Percentiles rank a stretch among this genome's conserved stretches.
Conservation (phyloP, 2,113 vertebrate genomes). For the Oxygymnocypris stewartii region DNA sequence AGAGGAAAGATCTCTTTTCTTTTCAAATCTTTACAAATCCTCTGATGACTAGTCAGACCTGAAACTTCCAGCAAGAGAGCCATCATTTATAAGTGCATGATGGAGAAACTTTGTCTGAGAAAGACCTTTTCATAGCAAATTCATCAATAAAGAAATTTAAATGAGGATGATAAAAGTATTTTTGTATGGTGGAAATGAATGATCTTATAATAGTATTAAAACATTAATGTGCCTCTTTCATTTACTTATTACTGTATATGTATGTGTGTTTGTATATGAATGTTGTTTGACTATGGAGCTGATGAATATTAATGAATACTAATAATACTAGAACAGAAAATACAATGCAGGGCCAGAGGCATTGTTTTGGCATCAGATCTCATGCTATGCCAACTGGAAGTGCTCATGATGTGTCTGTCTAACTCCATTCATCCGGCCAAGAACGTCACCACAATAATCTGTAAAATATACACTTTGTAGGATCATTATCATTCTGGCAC, state of each 20-base stretch:
- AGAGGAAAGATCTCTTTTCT: background rate
- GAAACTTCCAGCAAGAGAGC: background rate
- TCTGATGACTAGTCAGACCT: background rate
- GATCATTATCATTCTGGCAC: background rate
- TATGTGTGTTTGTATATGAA: background rate
- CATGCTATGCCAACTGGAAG: background rate
- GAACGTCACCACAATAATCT: background rate
- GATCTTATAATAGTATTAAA: no score
- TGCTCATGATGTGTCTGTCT: background rate
- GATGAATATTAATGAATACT: background rate
- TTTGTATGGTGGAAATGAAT: no score
- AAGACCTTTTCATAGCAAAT: background rate
- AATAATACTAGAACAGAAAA: background rate
- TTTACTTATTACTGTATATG: background rate
- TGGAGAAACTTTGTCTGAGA: background rate
- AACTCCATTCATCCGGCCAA: background rate
- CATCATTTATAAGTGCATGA: background rate
- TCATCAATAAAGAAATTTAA: background rate
- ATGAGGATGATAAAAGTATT: no score
- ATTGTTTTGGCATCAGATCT: conserved; percentile 4
- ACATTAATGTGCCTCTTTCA: background rate
- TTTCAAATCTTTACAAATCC: background rate
- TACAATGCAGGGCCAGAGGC: background rate
- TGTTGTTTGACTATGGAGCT: background rate
- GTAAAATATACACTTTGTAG: background rate